Evolutionary conservation across 2,113 vertebrate genomes (phyloP), one percentile per base, ranked within the genome.

Genomic region (Desmodus rotundus): DNA sequence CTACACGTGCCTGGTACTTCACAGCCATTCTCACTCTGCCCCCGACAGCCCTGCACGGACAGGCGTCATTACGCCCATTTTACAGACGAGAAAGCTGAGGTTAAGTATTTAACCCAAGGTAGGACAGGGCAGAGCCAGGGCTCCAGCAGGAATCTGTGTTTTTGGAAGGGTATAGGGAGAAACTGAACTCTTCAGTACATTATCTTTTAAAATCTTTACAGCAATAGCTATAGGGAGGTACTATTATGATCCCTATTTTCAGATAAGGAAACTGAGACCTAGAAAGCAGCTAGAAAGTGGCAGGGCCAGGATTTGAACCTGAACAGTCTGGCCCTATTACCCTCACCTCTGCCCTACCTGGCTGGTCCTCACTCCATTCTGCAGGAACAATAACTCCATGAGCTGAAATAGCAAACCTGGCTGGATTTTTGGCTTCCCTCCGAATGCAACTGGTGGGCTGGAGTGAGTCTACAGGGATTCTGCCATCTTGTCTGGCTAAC

Each of bases 1-100:
- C 13, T 14, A 2, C 17, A 0, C 4, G 3, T 3, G 20, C 16
- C 11, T 38, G 31, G 52, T n/a, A 28, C 6, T 28, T 76, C 36
- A n/a, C 22, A 13, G 63, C 19, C 15, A 61, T 70, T 52, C 16
- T 52, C 26, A 6, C 14, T 58, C 63, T 50, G 26, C 31, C 38
- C 61, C 82, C 65, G 19, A 13, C 31, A 52, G 63, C 84, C 50
- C 31, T 72, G 74, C 19, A 11, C 13, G 26, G n/a, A 61, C 2
- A 33, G 65, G 52, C 52, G 13, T 33, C n/a, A 26, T 50, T 3
- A 17, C 5, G 58, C 58, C 58, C 58, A 61, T 61, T 28, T 26
- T 61, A 61, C 58, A 61, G 58, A 28, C 33, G 45, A 36, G 73
- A 77, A 87, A 68, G 73, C 45, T 26, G 28, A 90, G 47, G 63